Percentiles rank a stretch among this genome's conserved stretches.
phyloP scores from a whole-genome alignment of 2,113 vertebrate genomes.

The Charina bottae region DNA sequence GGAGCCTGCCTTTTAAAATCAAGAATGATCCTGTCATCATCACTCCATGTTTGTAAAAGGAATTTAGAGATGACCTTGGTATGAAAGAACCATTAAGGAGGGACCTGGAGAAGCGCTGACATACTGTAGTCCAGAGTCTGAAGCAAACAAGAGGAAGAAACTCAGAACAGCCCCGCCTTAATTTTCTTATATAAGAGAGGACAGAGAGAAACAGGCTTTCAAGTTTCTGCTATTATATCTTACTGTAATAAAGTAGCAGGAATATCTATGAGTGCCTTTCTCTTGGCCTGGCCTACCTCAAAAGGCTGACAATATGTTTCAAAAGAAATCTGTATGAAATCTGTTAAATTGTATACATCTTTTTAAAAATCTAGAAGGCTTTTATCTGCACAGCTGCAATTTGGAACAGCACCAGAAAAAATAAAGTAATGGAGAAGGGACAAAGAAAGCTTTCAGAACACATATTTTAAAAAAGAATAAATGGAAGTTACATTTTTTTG shows the following conservation, averaged over 20 bases:
- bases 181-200: neutral
- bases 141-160: neutral
- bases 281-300: neutral
- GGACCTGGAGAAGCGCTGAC: neutral
- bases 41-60: neutral
- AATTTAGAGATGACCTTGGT: neutral
- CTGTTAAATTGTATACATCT: neutral
- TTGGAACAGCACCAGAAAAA: neutral
- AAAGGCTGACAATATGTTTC: neutral
- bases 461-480: neutral
- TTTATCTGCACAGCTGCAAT: neutral
- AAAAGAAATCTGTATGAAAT: neutral
- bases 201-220: neutral
- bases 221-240: neutral
- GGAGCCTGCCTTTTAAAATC: neutral
- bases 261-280: neutral
- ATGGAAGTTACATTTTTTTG: neutral
- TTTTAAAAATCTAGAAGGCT: neutral
- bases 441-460: neutral
- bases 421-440: neutral
- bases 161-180: neutral
- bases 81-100: neutral
- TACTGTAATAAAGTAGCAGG: neutral
- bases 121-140: neutral
- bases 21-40: neutral